Percentiles rank a stretch among this genome's conserved stretches.
Conservation (phyloP, 2,113 vertebrate species). For the Monopterus albus region DNA sequence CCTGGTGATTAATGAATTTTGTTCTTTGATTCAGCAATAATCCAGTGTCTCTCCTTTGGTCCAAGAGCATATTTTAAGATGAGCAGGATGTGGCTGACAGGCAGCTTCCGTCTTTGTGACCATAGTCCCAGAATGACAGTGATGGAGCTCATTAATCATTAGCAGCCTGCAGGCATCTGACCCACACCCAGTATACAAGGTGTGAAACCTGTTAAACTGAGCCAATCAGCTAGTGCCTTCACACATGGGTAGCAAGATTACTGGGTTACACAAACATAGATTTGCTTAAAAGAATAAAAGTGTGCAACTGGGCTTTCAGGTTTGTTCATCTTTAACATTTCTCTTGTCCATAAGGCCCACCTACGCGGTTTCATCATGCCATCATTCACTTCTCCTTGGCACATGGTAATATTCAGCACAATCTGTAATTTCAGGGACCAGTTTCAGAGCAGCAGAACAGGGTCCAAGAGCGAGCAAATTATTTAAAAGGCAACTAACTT, state of each 20-base stretch:
- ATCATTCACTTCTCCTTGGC: constrained; percentile 34
- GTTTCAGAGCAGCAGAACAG: constrained; percentile 32
- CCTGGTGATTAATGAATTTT: constrained; percentile 2
- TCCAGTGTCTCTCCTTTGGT: not conserved
- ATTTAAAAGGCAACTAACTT: constrained; percentile 32
- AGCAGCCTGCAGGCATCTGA: constrained; percentile 66
- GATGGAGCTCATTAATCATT: constrained; percentile 74
- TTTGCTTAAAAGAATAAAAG: constrained; percentile 49
- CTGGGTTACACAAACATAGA: constrained; percentile 64
- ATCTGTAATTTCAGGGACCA: not conserved
- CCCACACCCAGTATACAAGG: constrained; percentile 61
- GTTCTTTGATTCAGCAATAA: constrained; percentile 4
- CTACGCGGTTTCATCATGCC: not conserved
- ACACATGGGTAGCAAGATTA: constrained; percentile 53
- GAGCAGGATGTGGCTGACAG: constrained; percentile 36
- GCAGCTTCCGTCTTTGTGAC: constrained; percentile 43
- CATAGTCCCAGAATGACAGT: constrained; percentile 49
- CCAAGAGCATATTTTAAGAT: constrained; percentile 16
- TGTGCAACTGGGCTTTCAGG: constrained; percentile 37
- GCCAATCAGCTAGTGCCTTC: constrained; percentile 38
- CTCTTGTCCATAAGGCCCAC: constrained; percentile 13
- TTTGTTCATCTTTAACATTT: constrained; percentile 36
- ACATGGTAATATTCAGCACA: constrained; percentile 39
- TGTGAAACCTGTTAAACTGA: constrained; percentile 47
- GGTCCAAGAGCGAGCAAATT: constrained; percentile 15